Conservation (phyloP, 2,797 vertebrate species). For the Halcyon smyrnensis region DNA sequence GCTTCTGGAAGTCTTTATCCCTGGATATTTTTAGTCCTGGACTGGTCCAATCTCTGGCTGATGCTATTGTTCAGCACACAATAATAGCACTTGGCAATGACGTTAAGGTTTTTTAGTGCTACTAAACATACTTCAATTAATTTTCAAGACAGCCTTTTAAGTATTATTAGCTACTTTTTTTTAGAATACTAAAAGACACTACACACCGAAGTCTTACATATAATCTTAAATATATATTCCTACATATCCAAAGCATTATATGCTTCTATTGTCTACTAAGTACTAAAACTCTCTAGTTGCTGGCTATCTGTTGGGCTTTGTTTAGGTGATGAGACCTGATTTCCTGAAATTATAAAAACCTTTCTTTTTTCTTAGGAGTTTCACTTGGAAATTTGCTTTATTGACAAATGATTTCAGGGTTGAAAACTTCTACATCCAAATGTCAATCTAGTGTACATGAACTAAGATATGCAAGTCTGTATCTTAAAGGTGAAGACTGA, state of each 20-base stretch:
- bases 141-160: conserved; percentile 11
- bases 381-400: background rate
- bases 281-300: background rate
- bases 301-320: background rate
- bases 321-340: background rate
- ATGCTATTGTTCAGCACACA: conserved; percentile 23
- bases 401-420: background rate
- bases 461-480: background rate
- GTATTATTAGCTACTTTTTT: background rate
- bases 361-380: background rate
- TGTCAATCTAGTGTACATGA: background rate
- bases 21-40: conserved; percentile 49
- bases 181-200: background rate
- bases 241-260: background rate
- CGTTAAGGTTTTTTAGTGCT: background rate
- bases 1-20: conserved; percentile 45
- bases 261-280: background rate
- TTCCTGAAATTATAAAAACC: background rate
- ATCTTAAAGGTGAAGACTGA: background rate
- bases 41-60: background rate
- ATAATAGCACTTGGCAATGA: conserved; percentile 16
- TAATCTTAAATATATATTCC: too few species aligned
- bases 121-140: conserved; percentile 10
- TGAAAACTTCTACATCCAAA: background rate
- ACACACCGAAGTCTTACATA: background rate